Conservation (phyloP, 2,113 vertebrate genomes). For the Pimephales promelas region DNA sequence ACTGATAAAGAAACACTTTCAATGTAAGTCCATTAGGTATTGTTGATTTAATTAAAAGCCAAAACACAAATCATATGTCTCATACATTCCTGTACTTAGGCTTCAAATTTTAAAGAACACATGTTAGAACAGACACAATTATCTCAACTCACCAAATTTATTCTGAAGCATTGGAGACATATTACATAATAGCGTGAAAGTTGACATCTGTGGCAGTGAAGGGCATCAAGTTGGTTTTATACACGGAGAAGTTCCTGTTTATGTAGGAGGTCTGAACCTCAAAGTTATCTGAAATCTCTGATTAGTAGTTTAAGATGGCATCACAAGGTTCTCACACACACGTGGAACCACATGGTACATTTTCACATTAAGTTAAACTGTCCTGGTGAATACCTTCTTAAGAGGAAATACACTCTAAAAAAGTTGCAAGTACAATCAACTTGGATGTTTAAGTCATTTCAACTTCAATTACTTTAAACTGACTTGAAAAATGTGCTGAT, state of each 20-base stretch:
- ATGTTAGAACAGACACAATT: background rate
- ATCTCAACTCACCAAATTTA: background rate
- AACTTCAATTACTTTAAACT: too few species aligned
- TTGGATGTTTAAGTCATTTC: too few species aligned
- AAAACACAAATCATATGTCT: background rate
- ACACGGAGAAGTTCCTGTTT: conserved; percentile 43
- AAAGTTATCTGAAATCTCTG: conserved; percentile 37
- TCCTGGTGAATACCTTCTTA: background rate
- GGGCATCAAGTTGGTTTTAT: conserved; percentile 20
- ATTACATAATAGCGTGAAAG: background rate
- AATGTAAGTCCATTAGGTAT: background rate
- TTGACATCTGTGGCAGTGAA: conserved; percentile 7
- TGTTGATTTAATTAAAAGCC: background rate
- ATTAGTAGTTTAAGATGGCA: conserved; percentile 27
- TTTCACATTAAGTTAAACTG: background rate
- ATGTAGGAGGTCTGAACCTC: conserved; percentile 32
- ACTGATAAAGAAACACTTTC: background rate
- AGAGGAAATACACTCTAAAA: too few species aligned
- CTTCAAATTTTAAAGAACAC: background rate
- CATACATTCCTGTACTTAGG: too few species aligned
- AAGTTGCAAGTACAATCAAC: too few species aligned
- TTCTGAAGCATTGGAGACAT: conserved; percentile 8
- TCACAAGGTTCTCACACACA: background rate
- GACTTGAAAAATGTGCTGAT: too few species aligned
- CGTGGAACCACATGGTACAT: background rate